Conservation (phyloP, 2,113 vertebrate genomes). For the Alces alces region DNA sequence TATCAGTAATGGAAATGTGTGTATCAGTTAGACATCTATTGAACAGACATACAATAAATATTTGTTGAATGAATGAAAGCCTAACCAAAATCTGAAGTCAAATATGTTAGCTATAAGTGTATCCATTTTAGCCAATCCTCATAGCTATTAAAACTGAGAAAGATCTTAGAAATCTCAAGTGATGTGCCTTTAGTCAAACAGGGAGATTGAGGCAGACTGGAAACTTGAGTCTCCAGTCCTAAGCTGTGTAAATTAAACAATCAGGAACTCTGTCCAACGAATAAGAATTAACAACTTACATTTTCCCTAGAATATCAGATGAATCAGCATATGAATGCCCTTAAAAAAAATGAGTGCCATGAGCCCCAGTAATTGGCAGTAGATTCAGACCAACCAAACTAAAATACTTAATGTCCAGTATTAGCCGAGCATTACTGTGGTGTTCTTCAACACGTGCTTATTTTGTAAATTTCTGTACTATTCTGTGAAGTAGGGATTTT, state of each 20-base stretch:
- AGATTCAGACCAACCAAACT: background rate
- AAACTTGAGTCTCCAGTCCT: background rate
- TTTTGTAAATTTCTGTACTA: background rate
- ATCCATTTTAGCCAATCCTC: background rate
- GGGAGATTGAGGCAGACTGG: background rate
- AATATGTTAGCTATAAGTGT: background rate
- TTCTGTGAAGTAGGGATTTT: background rate
- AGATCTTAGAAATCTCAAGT: background rate
- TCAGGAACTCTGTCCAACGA: background rate
- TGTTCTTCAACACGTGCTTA: background rate
- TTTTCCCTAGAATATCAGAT: background rate
- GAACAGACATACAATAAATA: background rate
- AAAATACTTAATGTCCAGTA: background rate
- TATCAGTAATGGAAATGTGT: background rate
- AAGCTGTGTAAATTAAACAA: background rate
- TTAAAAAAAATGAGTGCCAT: background rate
- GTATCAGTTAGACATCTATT: background rate
- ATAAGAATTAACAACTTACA: background rate
- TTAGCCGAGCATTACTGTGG: background rate
- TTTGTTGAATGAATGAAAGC: background rate
- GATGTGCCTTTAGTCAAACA: background rate
- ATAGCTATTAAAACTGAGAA: background rate
- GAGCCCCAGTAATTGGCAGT: background rate
- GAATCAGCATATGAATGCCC: background rate
- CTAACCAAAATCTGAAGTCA: conserved; percentile 22